A percentile compares a stretch with the other conserved stretches of the same genome.
Conservation (phyloP, 1,140 invertebrate species). For the Anastrepha ludens region DNA sequence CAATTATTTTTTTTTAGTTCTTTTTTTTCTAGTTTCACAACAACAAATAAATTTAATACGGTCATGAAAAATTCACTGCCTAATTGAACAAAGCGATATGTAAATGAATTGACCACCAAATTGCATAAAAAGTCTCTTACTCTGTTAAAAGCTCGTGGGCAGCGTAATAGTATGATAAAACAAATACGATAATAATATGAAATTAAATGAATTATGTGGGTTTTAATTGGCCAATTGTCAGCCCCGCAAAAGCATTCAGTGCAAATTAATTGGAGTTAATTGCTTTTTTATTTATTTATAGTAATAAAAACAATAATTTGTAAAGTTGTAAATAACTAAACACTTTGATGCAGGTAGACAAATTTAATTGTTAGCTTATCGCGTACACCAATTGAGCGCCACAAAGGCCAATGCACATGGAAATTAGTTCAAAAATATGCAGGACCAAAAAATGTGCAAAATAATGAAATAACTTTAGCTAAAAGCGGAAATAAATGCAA, state of each 20-base stretch:
- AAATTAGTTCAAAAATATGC: too few species aligned
- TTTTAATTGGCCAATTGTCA: neutral
- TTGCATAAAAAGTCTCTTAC: neutral
- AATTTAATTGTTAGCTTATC: neutral
- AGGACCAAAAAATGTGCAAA: too few species aligned
- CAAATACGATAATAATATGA: neutral
- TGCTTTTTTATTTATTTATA: too few species aligned
- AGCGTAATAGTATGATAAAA: neutral
- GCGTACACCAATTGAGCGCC: neutral
- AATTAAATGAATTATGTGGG: neutral
- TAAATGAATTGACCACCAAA: neutral
- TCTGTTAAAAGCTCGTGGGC: neutral
- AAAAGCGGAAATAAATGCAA: neutral
- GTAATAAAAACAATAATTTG: neutral
- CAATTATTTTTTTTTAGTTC: too few species aligned
- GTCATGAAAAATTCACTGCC: neutral
- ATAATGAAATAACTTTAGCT: neutral
- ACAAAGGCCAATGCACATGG: too few species aligned
- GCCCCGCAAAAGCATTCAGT: neutral
- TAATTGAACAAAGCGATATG: neutral
- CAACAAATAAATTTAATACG: neutral
- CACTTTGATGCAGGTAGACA: slow-evolving; percentile 3
- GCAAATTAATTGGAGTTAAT: neutral
- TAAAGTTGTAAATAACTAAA: neutral
- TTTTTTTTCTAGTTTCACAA: neutral